Base-by-base conservation (phyloP, 2,113 vertebrate genomes). In the Daboia siamensis region DNA sequence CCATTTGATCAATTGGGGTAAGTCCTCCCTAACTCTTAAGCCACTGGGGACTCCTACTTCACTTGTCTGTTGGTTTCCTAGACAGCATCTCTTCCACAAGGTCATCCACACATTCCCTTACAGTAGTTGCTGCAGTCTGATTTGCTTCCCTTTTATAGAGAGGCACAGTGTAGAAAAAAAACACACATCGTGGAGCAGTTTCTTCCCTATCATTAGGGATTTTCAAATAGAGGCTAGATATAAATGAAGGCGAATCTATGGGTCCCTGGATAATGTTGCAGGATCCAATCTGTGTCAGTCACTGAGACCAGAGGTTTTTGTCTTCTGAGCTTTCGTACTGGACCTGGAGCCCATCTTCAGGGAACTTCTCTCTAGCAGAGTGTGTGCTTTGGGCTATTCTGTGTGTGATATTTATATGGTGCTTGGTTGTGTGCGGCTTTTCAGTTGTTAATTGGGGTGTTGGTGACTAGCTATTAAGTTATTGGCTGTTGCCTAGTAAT, bases 81-180 rank as follows among this genome's bases (percentile, higher is more conserved):
- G 48, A 51, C 48, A 51, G 8, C 48, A 51, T 51, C 48, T 51
- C 48, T 51, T 51, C 48, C 48, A 51, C 48, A 51, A 51, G 48
- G 48, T 51, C 48, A 51, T 51, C 48, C 48, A 51, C 48, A 51
- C 48, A 51, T 51, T 51, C 48, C 48, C 48, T 51, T 51, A 51
- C 48, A 51, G 9, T 51, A 9, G 48, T 51, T 51, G 8, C 48
- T 69, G 64, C 29, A 69, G 29, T 33, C 64, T 33, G 15, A 69
- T 69, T 69, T 69, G 64, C 64, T 69, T 69, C 29, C 29, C 5
- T 33, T 33, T n/a, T 69, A 69, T 33, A 17, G 29, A n/a, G 13
- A 69, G 64, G 13, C 13, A 69, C 88, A 94, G 91, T 69, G 59
- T 84, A 39, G n/a, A n/a, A 94, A 94, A 94, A 86, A 93, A 92